Evolutionary conservation across 2,113 vertebrate species (phyloP).

Genomic region (Marmota flaviventris): DNA sequence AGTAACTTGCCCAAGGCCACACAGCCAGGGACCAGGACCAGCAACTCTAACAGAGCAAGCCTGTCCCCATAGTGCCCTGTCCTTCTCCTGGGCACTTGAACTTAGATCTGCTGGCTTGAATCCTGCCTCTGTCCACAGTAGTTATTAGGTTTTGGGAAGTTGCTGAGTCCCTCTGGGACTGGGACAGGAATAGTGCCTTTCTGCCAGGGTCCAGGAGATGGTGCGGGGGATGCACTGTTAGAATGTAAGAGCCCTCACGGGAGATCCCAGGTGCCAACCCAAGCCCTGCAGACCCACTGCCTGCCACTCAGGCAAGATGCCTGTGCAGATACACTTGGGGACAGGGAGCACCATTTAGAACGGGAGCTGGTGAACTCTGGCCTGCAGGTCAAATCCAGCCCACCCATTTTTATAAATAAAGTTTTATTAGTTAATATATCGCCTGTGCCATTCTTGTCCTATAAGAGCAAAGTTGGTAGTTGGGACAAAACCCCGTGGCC

Average conservation of each 20-base stretch:
- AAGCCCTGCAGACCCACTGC: neutral
- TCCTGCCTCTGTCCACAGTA: neutral
- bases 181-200: neutral
- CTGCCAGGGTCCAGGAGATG: neutral
- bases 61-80: too few relatives aligned
- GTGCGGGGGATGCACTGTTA: rapidly evolving
- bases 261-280: neutral
- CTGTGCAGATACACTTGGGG: rapidly evolving
- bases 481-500: neutral
- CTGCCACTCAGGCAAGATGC: neutral
- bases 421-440: neutral
- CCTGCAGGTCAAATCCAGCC: neutral
- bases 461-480: neutral
- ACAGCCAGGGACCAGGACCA: neutral
- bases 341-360: rapidly evolving
- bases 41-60: neutral
- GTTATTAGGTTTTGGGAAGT: neutral
- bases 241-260: neutral
- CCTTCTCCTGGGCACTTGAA: rapidly evolving
- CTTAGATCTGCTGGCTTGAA: neutral
- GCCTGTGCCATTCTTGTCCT: neutral
- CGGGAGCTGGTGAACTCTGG: neutral
- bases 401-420: conserved; percentile 15
- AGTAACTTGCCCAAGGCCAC: neutral
- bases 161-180: neutral